These are phyloP conservation scores for Dexiosoma caninum DNA, from an alignment of 2,888 invertebrate species.

Conservation along the genomic window DNA sequence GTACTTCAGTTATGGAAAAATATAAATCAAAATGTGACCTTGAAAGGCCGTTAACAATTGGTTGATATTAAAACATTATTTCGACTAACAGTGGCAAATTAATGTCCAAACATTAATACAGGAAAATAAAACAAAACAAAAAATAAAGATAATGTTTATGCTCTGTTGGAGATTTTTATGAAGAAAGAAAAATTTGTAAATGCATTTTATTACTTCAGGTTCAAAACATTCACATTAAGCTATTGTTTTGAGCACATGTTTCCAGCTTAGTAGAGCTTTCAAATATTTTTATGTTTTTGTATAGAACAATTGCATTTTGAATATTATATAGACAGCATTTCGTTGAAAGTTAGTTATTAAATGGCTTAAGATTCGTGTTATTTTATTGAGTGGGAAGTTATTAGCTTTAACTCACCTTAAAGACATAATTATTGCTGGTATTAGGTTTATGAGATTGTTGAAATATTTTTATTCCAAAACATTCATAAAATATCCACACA, in stretches of 20 bases:
- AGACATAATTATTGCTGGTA: slow-evolving; percentile 52
- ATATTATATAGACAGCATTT: slow-evolving; percentile 21
- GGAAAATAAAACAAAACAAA: too few species aligned
- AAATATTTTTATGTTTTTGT: neutral
- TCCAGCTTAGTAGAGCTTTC: neutral
- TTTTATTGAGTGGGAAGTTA: slow-evolving; percentile 62
- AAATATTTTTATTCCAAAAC: neutral
- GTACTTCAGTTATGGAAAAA: slow-evolving; percentile 8
- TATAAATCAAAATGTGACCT: slow-evolving; percentile 35
- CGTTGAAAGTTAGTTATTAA: slow-evolving; percentile 19
- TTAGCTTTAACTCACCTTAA: slow-evolving; percentile 51
- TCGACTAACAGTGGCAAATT: neutral
- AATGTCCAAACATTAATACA: slow-evolving; percentile 33
- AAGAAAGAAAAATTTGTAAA: neutral
- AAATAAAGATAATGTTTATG: slow-evolving; percentile 17
- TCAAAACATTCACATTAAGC: slow-evolving; percentile 12
- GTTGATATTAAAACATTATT: slow-evolving; percentile 15
- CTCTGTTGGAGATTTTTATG: neutral
- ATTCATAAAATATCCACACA: neutral
- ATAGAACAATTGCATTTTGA: slow-evolving; percentile 7
- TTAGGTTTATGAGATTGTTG: slow-evolving; percentile 10
- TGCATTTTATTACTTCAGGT: slow-evolving; percentile 1
- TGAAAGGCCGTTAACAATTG: slow-evolving; percentile 54
- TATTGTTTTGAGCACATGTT: slow-evolving; percentile 36
- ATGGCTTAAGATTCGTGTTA: neutral